Base-by-base conservation (phyloP, 2,888 invertebrate genomes). In the Sminthurinus aureus region DNA sequence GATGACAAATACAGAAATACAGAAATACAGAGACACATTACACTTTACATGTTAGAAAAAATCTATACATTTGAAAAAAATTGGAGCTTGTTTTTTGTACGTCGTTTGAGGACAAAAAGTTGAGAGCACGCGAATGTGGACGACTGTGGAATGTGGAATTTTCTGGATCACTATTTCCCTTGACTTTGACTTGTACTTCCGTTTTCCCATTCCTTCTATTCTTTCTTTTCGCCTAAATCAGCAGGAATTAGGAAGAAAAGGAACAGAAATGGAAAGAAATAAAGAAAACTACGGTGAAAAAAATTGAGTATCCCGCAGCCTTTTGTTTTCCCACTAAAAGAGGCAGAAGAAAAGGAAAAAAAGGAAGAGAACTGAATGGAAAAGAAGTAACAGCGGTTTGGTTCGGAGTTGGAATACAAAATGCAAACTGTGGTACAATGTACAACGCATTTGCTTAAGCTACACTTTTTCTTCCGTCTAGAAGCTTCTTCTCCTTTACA, bases 331-430 rank as follows among this genome's bases (percentile, higher is more conserved):
- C 50, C 38, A 38, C 12, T 2, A 38, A 1, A 38, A 38, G 6
- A 38, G 38, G 6, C 38, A 38, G 38, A 38, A 38, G 6, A 38
- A 38, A 38, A 6, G 6, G 38, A 4, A 38, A 38, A 38, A 6
- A 38, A 38, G 38, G 38, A 38, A 38, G 38, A 38, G 38, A 6
- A 38, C 38, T 38, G 3, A 38, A 38, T 38, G 38, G 6, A 38
- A 1, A 38, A 38, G 6, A 38, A 38, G 38, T 38, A 38, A 38
- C 73, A 73, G 73, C 76, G 18, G 69, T 69, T 22, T 24, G 1
- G 52, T 51, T 75, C 75, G 6, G 20, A 51, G 51, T 52, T 20
- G 75, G 75, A 75, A 75, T 75, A 75, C 75, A 75, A 75, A 75
- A 75, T 75, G 51, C 75, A 75, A 75, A 75, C 50, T 75, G 51